A percentile compares a stretch with the other conserved stretches of the same genome.
Evolutionary conservation across 2,797 vertebrate genomes (phyloP).

Genomic region (Hypotaenidia okinawae): DNA sequence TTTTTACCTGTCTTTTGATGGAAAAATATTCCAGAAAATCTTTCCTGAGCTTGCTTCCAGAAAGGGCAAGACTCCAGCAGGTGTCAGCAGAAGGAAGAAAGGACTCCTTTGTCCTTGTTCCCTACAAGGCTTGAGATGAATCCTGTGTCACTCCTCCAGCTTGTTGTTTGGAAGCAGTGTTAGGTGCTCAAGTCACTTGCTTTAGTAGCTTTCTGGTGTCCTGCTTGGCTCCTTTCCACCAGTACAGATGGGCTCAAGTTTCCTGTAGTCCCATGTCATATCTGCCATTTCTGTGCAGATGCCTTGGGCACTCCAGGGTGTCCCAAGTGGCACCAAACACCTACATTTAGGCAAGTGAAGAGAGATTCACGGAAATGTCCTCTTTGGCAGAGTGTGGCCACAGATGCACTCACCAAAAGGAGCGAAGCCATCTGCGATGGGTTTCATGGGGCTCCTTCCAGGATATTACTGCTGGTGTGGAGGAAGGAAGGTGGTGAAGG

Average conservation of each 20-base stretch:
- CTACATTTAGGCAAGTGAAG: background rate
- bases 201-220: background rate
- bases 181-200: background rate
- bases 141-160: background rate
- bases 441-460: background rate
- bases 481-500: background rate
- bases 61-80: background rate
- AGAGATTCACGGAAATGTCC: background rate
- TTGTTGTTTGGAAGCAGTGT: background rate
- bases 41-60: background rate
- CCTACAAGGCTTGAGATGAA: background rate
- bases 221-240: conserved; percentile 33
- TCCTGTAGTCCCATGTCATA: background rate
- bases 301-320: background rate
- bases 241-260: conserved; percentile 29
- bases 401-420: background rate
- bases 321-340: conserved; percentile 25
- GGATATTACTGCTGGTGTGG: background rate
- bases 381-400: conserved; percentile 10
- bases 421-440: background rate
- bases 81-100: background rate
- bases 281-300: conserved; percentile 20
- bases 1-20: background rate
- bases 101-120: background rate
- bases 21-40: background rate